Conservation (phyloP, 2,888 invertebrate genomes). For the Sinohyriopsis cumingii region DNA sequence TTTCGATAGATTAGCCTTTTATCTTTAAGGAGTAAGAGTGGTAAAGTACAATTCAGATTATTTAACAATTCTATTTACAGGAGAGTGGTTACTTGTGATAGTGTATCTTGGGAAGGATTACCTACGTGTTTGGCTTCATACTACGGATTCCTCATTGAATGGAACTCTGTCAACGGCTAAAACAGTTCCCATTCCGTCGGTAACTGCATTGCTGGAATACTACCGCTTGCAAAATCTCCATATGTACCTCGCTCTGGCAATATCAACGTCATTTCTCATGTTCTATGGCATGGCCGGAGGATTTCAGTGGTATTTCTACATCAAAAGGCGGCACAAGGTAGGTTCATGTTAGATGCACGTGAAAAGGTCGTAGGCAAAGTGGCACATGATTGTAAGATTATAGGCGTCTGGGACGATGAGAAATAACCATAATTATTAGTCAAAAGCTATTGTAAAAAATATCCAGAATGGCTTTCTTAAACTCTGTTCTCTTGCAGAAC, state of each 20-base stretch:
- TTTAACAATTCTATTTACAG: constrained; percentile 9
- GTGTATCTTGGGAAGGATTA: constrained; percentile 78
- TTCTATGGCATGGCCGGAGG: constrained; percentile 80
- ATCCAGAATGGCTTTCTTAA: too few relatives aligned
- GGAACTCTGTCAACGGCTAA: too few relatives aligned
- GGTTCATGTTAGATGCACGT: neutral
- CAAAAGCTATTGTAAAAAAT: too few relatives aligned
- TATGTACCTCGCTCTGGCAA: constrained; percentile 33
- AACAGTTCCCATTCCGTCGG: neutral
- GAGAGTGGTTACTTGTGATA: constrained; percentile 77
- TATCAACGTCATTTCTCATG: constrained; percentile 76
- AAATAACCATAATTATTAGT: too few relatives aligned
- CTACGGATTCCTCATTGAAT: neutral
- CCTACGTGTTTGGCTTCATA: constrained; percentile 5
- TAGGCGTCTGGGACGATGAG: too few relatives aligned
- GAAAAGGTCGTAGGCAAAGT: neutral
- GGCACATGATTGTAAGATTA: too few relatives aligned
- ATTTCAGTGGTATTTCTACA: constrained; percentile 80
- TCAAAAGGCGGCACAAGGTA: too few relatives aligned
- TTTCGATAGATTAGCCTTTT: too few relatives aligned
- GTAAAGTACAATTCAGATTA: too few relatives aligned
- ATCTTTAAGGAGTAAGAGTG: too few relatives aligned
- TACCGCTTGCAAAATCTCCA: constrained; percentile 24
- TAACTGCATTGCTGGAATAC: constrained; percentile 2
- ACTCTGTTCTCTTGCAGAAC: too few relatives aligned